These are phyloP conservation scores for Neodon shergylaensis DNA, from an alignment of 2,113 vertebrate species.

Conservation along the genomic window DNA sequence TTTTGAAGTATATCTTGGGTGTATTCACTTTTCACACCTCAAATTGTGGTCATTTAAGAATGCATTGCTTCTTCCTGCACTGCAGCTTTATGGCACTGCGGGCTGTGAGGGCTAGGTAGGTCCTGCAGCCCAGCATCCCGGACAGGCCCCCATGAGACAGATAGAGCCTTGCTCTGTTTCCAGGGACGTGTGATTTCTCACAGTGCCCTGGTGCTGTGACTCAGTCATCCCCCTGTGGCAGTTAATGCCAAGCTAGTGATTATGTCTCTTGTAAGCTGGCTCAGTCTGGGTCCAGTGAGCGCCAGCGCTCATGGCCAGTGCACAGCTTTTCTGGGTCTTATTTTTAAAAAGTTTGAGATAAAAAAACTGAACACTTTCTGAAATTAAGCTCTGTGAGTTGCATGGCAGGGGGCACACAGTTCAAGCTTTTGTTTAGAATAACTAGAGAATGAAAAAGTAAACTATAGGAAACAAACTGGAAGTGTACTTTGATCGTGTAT, in stretches of 20 bases:
- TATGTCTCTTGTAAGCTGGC: not conserved
- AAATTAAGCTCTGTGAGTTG: not conserved
- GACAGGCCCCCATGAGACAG: not conserved
- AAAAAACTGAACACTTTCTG: too few relatives aligned
- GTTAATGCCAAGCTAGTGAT: not conserved
- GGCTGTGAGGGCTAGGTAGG: not conserved
- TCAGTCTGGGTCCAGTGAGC: not conserved
- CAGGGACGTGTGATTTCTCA: not conserved
- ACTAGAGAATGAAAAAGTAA: not conserved
- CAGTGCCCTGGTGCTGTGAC: not conserved
- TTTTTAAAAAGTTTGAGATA: not conserved
- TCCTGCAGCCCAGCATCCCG: too few relatives aligned
- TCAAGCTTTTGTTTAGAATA: not conserved
- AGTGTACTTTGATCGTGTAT: not conserved
- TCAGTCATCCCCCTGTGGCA: not conserved
- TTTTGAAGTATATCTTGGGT: not conserved
- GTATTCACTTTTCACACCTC: not conserved
- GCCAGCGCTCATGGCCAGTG: not conserved
- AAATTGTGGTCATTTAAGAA: not conserved
- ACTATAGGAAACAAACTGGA: not conserved
- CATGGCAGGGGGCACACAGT: not conserved
- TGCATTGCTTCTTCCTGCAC: rapidly evolving
- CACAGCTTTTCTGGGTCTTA: not conserved
- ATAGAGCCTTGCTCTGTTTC: not conserved
- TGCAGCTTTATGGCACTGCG: not conserved